Percentiles rank a stretch among this genome's conserved stretches.
Evolutionary conservation across 2,113 vertebrate species (phyloP).

Genomic region (Seriola aureovittata): DNA sequence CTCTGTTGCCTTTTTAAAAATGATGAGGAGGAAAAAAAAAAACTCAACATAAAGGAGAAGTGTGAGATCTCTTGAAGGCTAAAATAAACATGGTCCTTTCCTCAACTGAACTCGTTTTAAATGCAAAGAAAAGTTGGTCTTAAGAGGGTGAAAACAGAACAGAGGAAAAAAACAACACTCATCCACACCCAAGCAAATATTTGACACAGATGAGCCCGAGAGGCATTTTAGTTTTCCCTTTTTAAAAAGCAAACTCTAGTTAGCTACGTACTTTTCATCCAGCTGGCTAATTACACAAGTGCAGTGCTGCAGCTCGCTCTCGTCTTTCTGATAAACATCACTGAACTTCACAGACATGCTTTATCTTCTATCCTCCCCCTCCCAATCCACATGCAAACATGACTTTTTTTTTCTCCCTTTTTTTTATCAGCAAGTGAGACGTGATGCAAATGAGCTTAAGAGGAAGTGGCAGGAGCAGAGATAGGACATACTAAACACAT

Average conservation of each 20-base stretch:
- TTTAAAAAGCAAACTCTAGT: constrained; percentile 3
- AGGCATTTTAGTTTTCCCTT: constrained; percentile 26
- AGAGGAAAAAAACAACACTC: background rate
- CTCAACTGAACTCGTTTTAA: constrained; percentile 2
- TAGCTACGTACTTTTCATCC: constrained; percentile 25
- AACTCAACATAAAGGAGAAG: background rate
- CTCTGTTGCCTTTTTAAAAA: constrained; percentile 30
- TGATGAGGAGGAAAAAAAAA: background rate
- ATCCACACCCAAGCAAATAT: constrained; percentile 47
- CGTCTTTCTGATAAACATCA: constrained; percentile 44
- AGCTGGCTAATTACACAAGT: constrained; percentile 2
- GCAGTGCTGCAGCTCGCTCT: constrained; percentile 18
- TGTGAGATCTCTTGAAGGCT: background rate
- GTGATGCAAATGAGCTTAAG: constrained; percentile 62
- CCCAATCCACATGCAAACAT: constrained; percentile 54
- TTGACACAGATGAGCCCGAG: constrained; percentile 32
- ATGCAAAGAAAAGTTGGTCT: background rate
- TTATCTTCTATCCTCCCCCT: background rate
- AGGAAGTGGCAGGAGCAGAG: constrained; percentile 62
- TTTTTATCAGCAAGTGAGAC: constrained; percentile 39
- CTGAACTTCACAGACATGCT: constrained; percentile 34
- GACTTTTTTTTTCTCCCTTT: constrained; percentile 4
- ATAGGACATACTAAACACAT: constrained; percentile 46
- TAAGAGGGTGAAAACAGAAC: background rate
- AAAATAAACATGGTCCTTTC: background rate